Evolutionary conservation across 1,140 invertebrate species (phyloP).

Genomic region (Trichonephila inaurata): DNA sequence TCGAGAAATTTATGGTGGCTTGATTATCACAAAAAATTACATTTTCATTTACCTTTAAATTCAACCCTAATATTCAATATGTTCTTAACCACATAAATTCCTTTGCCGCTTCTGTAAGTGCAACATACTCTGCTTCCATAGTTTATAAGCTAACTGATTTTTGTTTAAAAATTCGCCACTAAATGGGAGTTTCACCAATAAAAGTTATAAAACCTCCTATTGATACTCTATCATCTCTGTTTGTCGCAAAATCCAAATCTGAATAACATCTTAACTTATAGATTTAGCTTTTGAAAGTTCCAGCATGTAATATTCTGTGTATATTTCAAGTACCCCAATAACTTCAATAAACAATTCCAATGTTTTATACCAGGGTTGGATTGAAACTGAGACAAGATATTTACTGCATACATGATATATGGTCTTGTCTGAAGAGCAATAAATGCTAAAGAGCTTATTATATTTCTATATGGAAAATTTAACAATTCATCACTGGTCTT

Average conservation of each 20-base stretch:
- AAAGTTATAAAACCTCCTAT: neutral
- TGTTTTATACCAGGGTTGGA: neutral
- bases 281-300: too few species aligned
- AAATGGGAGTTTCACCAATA: neutral
- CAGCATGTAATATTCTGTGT: neutral
- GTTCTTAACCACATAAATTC: conserved; percentile 78
- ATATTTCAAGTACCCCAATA: conserved; percentile 26
- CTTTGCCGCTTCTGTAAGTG: conserved; percentile 79
- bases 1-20: neutral
- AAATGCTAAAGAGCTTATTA: conserved; percentile 28
- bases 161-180: conserved; percentile 77
- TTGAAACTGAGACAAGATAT: conserved; percentile 19
- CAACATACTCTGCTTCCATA: conserved; percentile 80
- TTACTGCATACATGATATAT: neutral
- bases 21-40: neutral
- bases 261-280: neutral
- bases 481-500: too few species aligned
- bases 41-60: neutral
- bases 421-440: neutral
- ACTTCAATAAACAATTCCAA: conserved; percentile 38
- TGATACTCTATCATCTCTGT: neutral
- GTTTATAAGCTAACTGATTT: conserved; percentile 79
- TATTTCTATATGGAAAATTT: neutral
- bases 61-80: conserved; percentile 37
- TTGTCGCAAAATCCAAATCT: conserved; percentile 33